These are phyloP conservation scores for Thunnus thynnus DNA, from an alignment of 2,113 vertebrate species.

Conservation along the genomic window DNA sequence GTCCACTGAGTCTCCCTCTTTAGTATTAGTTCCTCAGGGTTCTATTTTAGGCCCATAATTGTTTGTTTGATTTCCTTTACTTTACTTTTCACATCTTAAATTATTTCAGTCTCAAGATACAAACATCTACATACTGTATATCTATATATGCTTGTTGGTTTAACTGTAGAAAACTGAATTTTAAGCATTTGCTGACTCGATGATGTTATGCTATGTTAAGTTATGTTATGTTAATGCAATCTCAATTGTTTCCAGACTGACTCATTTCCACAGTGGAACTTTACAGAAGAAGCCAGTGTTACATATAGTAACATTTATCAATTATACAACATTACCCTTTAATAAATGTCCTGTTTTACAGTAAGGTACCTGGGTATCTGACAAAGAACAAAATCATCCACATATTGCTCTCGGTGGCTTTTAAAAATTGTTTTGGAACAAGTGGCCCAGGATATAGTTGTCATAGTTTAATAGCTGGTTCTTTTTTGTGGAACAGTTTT, in stretches of 20 bases:
- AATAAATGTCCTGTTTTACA: neutral
- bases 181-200: no score
- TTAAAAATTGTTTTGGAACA: neutral
- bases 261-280: no score
- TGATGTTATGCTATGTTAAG: no score
- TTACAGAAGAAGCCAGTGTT: no score
- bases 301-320: no score
- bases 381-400: neutral
- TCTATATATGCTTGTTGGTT: no score
- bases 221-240: no score
- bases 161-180: no score
- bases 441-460: neutral
- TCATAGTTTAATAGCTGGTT: slow-evolving; percentile 10
- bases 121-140: no score
- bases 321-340: neutral
- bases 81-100: neutral
- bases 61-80: no score
- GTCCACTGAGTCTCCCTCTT: neutral
- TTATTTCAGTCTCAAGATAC: no score
- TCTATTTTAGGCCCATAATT: neutral
- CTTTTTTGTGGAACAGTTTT: slow-evolving; percentile 11
- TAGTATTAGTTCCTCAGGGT: neutral
- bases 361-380: neutral
- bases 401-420: neutral
- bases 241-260: no score